Base-by-base conservation (phyloP, 2,113 vertebrate genomes). In the Fukomys damarensis region DNA sequence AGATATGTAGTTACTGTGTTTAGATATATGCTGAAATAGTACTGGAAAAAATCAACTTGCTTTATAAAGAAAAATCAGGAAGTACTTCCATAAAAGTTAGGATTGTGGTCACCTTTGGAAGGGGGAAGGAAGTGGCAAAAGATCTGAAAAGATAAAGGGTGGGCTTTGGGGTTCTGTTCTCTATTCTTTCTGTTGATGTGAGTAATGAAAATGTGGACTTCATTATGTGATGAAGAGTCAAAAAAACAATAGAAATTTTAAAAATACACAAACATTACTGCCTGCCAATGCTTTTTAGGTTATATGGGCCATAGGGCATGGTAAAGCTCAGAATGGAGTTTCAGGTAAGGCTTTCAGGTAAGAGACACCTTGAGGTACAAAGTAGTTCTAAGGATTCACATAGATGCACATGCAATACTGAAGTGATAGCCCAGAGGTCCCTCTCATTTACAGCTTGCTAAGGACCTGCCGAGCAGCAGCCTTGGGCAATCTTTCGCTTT, bases 391-490 rank as follows among this genome's bases (percentile, higher is more conserved):
- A 41, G 3, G 46, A 56, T 30, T 22, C 43, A 43, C 19, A 41
- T 22, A 41, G 30, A 43, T 59, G 32, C 9, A 49, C 4, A 68
- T 0, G 19, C 13, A 58, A 30, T 79, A 92, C 52, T 63, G 83
- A 91, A 96, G 46, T 58, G 63, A 81, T 84, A 72, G 86, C 61
- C 63, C 89, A 76, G 94, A 96, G 72, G 89, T 92, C 32, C 91
- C 58, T 93, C 83, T 96, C 95, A 87, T 95, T 97, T 96, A 72
- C 86, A 94, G 56, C 93, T 96, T 96, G 91, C 94, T 97, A 96
- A 94, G 87, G 89, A 87, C 97, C 61, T 72, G 86, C 93, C 91
- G 95, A 89, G 96, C 63, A 16, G 28, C 35, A 82, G 89, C 94
- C 86, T 85, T 7, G 22, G 70, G 95, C 80, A 28, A 61, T 82